These are phyloP conservation scores for Agrilus biguttatus DNA, from an alignment of 2,888 invertebrate species.

Conservation along the genomic window DNA sequence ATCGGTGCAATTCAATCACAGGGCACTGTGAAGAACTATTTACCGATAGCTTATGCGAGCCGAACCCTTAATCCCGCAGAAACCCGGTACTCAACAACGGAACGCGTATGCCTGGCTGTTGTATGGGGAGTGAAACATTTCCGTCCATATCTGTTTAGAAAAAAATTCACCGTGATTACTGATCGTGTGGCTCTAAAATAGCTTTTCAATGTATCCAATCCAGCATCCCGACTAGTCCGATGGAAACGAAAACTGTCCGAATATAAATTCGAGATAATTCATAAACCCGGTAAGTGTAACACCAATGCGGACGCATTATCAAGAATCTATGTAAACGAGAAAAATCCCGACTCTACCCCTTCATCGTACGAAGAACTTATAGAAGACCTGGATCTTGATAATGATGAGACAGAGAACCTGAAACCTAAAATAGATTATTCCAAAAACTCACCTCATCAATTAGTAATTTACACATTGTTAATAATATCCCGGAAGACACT, in stretches of 20 bases:
- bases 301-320: neutral
- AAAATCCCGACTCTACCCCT: too few species aligned
- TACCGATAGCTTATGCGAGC: conserved; percentile 14
- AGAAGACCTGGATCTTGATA: too few species aligned
- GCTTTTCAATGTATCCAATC: conserved; percentile 8
- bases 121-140: conserved; percentile 12
- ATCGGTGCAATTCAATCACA: conserved; percentile 11
- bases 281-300: neutral
- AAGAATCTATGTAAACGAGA: neutral
- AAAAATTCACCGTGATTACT: conserved; percentile 12
- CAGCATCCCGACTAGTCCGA: conserved; percentile 8
- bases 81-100: conserved; percentile 11
- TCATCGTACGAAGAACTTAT: too few species aligned
- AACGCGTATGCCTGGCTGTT: conserved; percentile 14
- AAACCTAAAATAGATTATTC: too few species aligned
- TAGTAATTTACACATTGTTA: too few species aligned
- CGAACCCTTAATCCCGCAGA: conserved; percentile 9
- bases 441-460: too few species aligned
- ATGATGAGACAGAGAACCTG: too few species aligned
- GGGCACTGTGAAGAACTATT: conserved; percentile 5
- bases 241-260: conserved; percentile 7
- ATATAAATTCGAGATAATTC: conserved; percentile 1
- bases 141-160: conserved; percentile 13
- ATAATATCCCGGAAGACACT: too few species aligned
- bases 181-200: conserved; percentile 13